These are phyloP conservation scores for Candoia aspera DNA, from an alignment of 2,113 vertebrate genomes.

Conservation along the genomic window DNA sequence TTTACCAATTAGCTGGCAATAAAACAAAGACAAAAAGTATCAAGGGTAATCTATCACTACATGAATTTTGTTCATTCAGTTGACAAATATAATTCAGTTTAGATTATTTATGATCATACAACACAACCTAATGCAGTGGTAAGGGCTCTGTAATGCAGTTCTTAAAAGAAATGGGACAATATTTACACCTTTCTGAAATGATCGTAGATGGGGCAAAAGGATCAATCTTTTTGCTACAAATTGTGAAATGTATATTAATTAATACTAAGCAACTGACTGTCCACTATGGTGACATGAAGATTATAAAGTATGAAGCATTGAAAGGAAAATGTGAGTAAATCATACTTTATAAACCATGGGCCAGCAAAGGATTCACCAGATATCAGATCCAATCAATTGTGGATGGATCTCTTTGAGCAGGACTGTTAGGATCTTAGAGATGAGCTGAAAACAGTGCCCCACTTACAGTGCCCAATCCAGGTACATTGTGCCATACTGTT, in stretches of 20 bases:
- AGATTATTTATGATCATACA: constrained; percentile 48
- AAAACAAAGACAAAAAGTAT: constrained; percentile 30
- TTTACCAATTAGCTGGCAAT: constrained; percentile 36
- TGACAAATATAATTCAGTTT: constrained; percentile 56
- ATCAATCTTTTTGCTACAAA: background rate
- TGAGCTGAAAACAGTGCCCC: background rate
- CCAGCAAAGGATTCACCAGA: background rate
- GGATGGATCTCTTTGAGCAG: background rate
- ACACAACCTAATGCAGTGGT: background rate
- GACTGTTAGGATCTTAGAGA: background rate
- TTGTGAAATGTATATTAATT: background rate
- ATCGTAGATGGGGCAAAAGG: background rate
- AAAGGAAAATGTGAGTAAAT: background rate
- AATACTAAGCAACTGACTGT: background rate
- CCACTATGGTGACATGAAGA: background rate
- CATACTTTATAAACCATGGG: background rate
- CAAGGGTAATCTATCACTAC: constrained; percentile 40
- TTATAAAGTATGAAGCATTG: background rate
- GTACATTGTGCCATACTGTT: background rate
- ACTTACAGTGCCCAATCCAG: background rate
- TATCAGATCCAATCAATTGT: background rate
- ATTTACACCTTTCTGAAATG: background rate
- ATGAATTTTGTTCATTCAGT: constrained; percentile 25
- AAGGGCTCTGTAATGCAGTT: background rate
- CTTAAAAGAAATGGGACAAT: constrained; percentile 20